phyloP scores from a whole-genome alignment of 2,797 vertebrate species.

The Anas bahamensis region DNA sequence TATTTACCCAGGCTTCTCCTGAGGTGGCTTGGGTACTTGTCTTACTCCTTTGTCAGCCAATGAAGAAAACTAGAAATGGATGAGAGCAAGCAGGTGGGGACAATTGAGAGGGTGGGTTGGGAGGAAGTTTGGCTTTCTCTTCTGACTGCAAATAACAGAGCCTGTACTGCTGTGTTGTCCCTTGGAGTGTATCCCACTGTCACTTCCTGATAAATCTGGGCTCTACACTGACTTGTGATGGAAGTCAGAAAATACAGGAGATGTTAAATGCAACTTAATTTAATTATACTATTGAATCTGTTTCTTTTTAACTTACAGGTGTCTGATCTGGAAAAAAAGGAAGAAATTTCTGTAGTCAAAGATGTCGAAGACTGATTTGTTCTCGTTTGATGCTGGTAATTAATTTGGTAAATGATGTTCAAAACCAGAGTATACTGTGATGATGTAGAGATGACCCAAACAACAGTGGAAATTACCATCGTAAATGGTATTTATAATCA shows the following conservation, averaged over 20 bases:
- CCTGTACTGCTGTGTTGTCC: not conserved
- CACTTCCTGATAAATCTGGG: not conserved
- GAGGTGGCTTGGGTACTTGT: not conserved
- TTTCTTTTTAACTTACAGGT: conserved; percentile 57
- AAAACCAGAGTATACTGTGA: not conserved
- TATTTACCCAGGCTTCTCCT: not conserved
- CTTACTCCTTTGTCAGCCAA: not conserved
- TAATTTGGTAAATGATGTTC: not conserved
- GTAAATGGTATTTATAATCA: not conserved
- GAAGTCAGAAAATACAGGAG: not conserved
- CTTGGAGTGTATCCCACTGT: not conserved
- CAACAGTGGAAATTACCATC: not conserved
- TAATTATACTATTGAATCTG: not conserved
- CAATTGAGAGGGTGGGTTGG: not conserved
- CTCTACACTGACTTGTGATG: not conserved
- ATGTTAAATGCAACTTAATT: not conserved
- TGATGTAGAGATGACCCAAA: not conserved
- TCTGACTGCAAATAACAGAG: not conserved
- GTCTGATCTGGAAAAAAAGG: conserved; percentile 50
- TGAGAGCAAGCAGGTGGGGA: not conserved
- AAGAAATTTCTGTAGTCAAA: not conserved
- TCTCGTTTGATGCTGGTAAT: not conserved
- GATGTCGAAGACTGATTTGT: conserved; percentile 1
- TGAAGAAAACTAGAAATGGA: not conserved
- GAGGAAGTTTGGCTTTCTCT: not conserved